Base-by-base conservation (phyloP, 2,888 invertebrate genomes). In the Drosophila borealis region DNA sequence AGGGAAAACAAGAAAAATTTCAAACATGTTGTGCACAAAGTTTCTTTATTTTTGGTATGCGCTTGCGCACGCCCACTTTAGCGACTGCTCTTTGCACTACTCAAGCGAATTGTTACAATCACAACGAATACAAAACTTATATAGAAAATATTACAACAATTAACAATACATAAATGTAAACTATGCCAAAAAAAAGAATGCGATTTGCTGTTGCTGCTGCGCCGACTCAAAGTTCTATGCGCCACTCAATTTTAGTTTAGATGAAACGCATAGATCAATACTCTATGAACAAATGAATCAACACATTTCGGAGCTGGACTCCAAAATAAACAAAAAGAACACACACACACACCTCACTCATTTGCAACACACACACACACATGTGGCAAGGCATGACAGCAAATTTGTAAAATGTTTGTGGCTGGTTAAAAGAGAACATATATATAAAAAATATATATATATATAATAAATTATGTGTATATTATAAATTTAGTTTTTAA, bases 31-130 rank as follows among this genome's bases (percentile, higher is more conserved):
- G 75, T 74, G 79, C 75, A 64, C 75, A 45, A 68, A 1, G 25
- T 29, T 51, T 29, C 17, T 39, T 51, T 39, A 19, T 42, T 42
- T 42, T 50, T 21, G 29, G 37, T 29, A 33, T 45, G 41, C 34
- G 46, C 46, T 68, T 56, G 14, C n/a, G 41, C 76, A 60, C 57
- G 80, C 71, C 76, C 76, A 60, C 51, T 61, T 66, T 48, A 57
- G 71, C 59, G n/a, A 80, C 68, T 68, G 75, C 76, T 66, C 49
- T 53, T 72, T 85, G 82, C 82, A 85, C 88, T 70, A 88, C 86
- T 79, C 85, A 82, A 86, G 83, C 71, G 87, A 83, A 88, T 87
- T 81, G 87, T 81, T 71, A 85, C 74, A 84, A 71, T 65, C 75
- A 83, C 72, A 64, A 77, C 80, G 78, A 80, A 77, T 62, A 72